Evolutionary conservation across 2,797 vertebrate genomes (phyloP), one percentile per base, ranked within the genome.

Genomic region (Falco rusticolus): DNA sequence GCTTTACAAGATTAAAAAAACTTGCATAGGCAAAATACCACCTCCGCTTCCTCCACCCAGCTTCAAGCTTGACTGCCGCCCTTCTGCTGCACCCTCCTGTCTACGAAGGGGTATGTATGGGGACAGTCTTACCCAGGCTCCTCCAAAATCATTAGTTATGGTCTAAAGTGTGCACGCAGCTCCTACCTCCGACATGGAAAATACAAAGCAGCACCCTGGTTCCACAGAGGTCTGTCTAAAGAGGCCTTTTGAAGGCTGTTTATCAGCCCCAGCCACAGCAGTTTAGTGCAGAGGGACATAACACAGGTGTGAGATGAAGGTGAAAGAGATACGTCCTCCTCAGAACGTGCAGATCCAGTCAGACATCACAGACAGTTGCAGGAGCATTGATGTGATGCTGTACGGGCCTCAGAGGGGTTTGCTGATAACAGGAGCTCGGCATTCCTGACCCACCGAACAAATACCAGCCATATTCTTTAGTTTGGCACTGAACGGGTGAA

Each of bases 391-490:
- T 10, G 29, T 5, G 16, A 66, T 5, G 3, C 48, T 29, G 53
- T 39, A 11, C 0, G 1, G 53, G 25, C 70, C 57, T 57, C 1
- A 0, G 29, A 61, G 11, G 26, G 16, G 6, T 39, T 84, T 75
- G 50, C 61, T 72, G 61, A 1, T 24, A 37, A 45, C 20, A 37
- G 29, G 33, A 45, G 10, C n/a, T 11, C 6, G 0, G 22, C 0
- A 0, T 53, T 90, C 45, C 84, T 71, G 41, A 69, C 37, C 13
- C 2, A 0, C 41, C 37, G 48, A 64, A 56, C 0, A 0, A 86
- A 33, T 15, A 81, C 10, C 29, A 26, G 17, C 48, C 16, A 6
- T 13, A 8, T 41, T 60, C 28, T 59, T 56, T 56, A 9, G 1
- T 85, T 59, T 13, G 50, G 17, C 66, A 47, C 7, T 14, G 28